Base-by-base conservation (phyloP, 2,888 invertebrate species). In the Cloeon dipterum region DNA sequence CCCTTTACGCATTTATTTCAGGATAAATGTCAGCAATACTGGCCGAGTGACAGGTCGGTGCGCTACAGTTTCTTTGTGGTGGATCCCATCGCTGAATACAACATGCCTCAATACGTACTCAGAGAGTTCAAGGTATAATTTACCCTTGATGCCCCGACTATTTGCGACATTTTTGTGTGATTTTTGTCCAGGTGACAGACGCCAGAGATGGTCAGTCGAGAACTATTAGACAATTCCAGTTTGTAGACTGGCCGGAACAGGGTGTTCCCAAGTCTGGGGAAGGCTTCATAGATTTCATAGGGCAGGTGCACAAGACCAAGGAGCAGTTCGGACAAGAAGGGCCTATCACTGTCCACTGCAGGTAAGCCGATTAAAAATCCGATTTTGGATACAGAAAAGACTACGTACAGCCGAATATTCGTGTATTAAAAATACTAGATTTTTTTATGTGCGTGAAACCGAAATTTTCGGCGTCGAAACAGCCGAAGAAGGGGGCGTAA, bases 261-360 rank as follows among this genome's bases (percentile, higher is more conserved):
- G 86, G 93, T 18, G 93, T 94, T 21, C 98, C 98, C 7, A 93
- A 93, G 57, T 88, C 86, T 29, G 94, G 93, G 1, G 98, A 98
- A 54, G 91, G 91, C 26, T 98, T 99, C 61, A 94, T 98, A 47
- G 96, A 99, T 60, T 98, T 98, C 62, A 86, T 99, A 47, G 93
- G 94, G 5, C 96, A 98, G 58, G 94, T 99, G 35, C 98, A 99
- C 63, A 96, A 96, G 62, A 98, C 98, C 37, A 98, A 99, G 62
- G 93, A 94, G 53, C 96, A 98, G 58, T 99, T 99, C 56, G 98
- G 98, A 5, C 94, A 94, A 54, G 96, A 94, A 53, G 98, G 98
- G 5, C 98, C 98, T 1, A 98, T 99, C 44, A 89, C 94, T 35
- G 96, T 96, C 18, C 94, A 96, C 58, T 91, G 91, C 74, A 82